Conservation (phyloP, 2,888 invertebrate genomes). For the Urechis unicinctus region DNA sequence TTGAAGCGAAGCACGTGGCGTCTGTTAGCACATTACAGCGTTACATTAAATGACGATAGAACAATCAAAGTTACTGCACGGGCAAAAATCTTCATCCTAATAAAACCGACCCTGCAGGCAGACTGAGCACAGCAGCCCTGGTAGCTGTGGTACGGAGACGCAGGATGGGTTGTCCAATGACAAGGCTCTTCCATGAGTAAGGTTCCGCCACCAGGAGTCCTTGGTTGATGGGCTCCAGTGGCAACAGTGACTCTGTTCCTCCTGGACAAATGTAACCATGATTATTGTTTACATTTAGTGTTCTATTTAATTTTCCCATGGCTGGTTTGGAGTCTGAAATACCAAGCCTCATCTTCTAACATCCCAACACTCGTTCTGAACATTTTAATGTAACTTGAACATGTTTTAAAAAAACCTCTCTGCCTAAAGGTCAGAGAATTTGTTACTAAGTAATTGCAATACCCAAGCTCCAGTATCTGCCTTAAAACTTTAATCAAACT, state of each 20-base stretch:
- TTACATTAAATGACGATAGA: neutral
- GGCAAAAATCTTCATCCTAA: neutral
- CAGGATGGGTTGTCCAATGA: slow-evolving; percentile 43
- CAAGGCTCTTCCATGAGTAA: slow-evolving; percentile 49
- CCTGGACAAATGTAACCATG: neutral
- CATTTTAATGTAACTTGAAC: too few relatives aligned
- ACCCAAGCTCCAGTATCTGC: too few relatives aligned
- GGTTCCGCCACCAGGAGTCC: slow-evolving; percentile 47
- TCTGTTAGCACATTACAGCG: slow-evolving; percentile 21
- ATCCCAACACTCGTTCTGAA: too few relatives aligned
- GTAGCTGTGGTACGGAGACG: slow-evolving; percentile 33
- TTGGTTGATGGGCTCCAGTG: slow-evolving; percentile 20
- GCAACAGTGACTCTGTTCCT: neutral
- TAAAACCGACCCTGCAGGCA: slow-evolving; percentile 43
- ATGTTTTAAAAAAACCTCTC: too few relatives aligned
- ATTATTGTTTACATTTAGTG: neutral
- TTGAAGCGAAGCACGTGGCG: slow-evolving; percentile 47
- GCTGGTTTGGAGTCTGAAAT: too few relatives aligned
- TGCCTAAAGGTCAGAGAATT: too few relatives aligned
- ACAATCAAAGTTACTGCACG: neutral
- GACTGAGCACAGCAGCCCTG: slow-evolving; percentile 40
- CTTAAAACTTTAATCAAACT: too few relatives aligned
- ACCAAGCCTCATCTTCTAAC: too few relatives aligned
- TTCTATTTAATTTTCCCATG: neutral
- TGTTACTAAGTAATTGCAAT: too few relatives aligned